Evolutionary conservation across 2,888 invertebrate species (phyloP).

Genomic region (Troides aeacus): DNA sequence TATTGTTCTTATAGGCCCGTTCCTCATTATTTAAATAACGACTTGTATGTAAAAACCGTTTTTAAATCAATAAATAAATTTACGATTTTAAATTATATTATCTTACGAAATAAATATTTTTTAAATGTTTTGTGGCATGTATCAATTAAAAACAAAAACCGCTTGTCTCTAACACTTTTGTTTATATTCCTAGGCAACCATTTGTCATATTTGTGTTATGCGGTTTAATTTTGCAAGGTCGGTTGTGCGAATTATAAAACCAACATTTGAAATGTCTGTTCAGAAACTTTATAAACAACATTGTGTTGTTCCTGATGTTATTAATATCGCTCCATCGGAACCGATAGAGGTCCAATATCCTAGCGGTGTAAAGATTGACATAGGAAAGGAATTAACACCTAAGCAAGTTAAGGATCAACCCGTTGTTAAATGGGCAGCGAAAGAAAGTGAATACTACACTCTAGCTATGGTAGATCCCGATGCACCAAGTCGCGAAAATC

Average conservation of each 20-base stretch:
- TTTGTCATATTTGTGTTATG: constrained; percentile 6
- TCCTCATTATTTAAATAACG: too few species aligned
- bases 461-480: constrained; percentile 85
- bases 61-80: too few species aligned
- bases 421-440: constrained; percentile 81
- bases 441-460: constrained; percentile 82
- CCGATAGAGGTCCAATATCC: constrained; percentile 75
- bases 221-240: constrained; percentile 4
- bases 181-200: constrained; percentile 28
- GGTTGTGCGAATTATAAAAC: not conserved
- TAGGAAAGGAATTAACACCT: constrained; percentile 85
- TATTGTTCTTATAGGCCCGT: too few species aligned
- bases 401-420: constrained; percentile 86
- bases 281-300: constrained; percentile 69
- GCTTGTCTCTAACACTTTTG: constrained; percentile 27
- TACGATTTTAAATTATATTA: too few species aligned
- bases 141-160: too few species aligned
- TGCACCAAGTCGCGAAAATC: constrained; percentile 85
- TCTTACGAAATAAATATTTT: too few species aligned
- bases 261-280: constrained; percentile 47
- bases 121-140: too few species aligned
- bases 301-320: constrained; percentile 84
- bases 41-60: too few species aligned
- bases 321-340: constrained; percentile 79
- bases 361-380: constrained; percentile 68